These are phyloP conservation scores for Patella caerulea DNA, from an alignment of 2,888 invertebrate species.

Conservation along the genomic window DNA sequence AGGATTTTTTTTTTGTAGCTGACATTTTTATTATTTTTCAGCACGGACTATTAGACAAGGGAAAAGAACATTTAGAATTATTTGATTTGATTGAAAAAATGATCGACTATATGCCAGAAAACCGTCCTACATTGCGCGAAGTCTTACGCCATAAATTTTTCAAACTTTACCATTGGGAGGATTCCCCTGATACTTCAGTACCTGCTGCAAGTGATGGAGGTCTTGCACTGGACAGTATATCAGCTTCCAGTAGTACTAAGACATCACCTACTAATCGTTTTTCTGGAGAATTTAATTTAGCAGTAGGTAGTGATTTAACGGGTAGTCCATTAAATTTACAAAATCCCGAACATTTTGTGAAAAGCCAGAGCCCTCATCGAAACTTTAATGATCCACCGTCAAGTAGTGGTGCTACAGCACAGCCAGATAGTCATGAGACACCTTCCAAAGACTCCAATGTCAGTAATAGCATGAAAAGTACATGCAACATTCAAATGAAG, in stretches of 20 bases:
- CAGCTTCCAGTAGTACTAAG: not conserved
- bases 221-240: not conserved
- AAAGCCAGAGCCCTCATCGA: not conserved
- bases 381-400: not conserved
- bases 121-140: slow-evolving; percentile 88
- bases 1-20: no score
- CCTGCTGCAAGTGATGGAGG: not conserved
- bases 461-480: not conserved
- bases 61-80: slow-evolving; percentile 91
- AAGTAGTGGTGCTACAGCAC: not conserved
- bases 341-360: slow-evolving; percentile 5
- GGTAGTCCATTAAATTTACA: slow-evolving; percentile 8
- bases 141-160: slow-evolving; percentile 95
- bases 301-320: not conserved
- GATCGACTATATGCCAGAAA: slow-evolving; percentile 96
- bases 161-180: slow-evolving; percentile 58
- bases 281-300: slow-evolving; percentile 4
- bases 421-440: not conserved
- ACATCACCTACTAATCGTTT: not conserved
- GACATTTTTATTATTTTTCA: slow-evolving; percentile 72
- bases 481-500: not conserved
- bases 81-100: slow-evolving; percentile 95
- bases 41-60: slow-evolving; percentile 90
- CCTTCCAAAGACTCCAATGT: not conserved
- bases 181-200: not conserved